Evolutionary conservation across 1,140 invertebrate species (phyloP).

Genomic region (Colletes gigas): DNA sequence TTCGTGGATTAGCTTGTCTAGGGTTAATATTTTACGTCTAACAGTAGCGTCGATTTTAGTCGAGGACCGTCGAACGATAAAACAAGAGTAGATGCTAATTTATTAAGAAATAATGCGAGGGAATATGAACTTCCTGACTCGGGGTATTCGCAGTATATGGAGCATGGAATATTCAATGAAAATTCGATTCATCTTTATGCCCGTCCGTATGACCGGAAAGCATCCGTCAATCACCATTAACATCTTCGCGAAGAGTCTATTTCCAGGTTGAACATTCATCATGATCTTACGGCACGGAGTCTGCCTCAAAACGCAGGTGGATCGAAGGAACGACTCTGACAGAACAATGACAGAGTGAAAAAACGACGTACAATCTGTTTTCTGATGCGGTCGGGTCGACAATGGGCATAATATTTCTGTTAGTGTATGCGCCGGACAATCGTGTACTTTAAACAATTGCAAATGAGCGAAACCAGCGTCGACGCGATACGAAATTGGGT

Average conservation of each 20-base stretch:
- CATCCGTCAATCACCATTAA: conserved; percentile 35
- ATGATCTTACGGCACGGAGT: conserved; percentile 39
- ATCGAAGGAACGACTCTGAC: conserved; percentile 44
- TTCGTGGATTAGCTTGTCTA: too few species aligned
- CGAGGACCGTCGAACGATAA: too few species aligned
- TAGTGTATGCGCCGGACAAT: neutral
- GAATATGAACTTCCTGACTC: neutral
- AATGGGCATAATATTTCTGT: conserved; percentile 36
- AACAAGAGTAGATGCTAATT: too few species aligned
- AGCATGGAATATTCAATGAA: conserved; percentile 30
- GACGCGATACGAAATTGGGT: conserved; percentile 3
- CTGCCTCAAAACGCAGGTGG: conserved; percentile 51
- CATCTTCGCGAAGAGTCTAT: conserved; percentile 44
- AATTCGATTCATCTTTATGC: conserved; percentile 28
- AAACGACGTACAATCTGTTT: conserved; percentile 40
- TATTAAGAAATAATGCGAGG: neutral
- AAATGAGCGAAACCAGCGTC: conserved; percentile 17
- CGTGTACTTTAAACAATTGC: conserved; percentile 20
- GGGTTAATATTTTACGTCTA: too few species aligned
- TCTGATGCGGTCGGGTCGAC: conserved; percentile 26
- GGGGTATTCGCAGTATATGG: neutral
- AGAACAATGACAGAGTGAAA: conserved; percentile 36
- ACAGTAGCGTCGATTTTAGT: too few species aligned
- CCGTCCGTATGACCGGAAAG: conserved; percentile 1
- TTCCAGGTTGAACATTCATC: conserved; percentile 50